Evolutionary conservation across 92 coral and sea anemone genomes (phyloP), one percentile per base, ranked within the genome.

Genomic region (Paramuricea clavata): DNA sequence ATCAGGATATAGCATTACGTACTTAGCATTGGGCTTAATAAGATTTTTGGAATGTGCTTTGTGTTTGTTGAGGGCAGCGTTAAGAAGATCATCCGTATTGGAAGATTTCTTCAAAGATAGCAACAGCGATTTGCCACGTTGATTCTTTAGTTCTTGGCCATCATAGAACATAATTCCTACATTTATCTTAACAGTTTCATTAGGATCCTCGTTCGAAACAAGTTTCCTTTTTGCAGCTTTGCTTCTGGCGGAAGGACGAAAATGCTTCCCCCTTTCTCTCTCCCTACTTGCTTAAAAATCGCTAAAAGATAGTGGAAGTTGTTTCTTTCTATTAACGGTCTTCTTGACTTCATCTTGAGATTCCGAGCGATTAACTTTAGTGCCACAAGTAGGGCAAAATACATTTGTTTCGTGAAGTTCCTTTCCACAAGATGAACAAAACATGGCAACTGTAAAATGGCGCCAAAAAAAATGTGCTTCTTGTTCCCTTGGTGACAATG

Each of bases 11-110:
- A 86, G 50, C 7, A 86, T 76, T 9, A 73, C 78, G 52, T 86
- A 86, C 32, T 65, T 68, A 47, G 78, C 72, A 62, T 64, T 76
- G 23, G 44, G 44, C 44, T 86, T 86, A 49, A 78, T 52, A 25
- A 86, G 41, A 47, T 78, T 50, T 44, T 86, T 77, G 35, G 84
- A 86, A 77, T 65, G 89, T 76, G 89, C 89, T 49, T 47, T 86
- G 35, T 85, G 80, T 49, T 76, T 85, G 77, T 61, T 77, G 0
- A 23, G 49, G 36, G 54, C 34, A 8, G 69, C 57, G 33, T 83
- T 43, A n/a, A 33, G 54, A 22, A 70, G 87, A 32, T 64, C 70
- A 15, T 72, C 54, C 36, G 71, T 79, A 83, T 49, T 83, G 36
- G 68, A 30, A 15, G 69, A 16, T 83, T 83, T 76, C 81, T 83